phyloP scores from a whole-genome alignment of 2,113 vertebrate species.

The cat (Felis catus) region F.catus_Fca126_mat1.0 CM031413.1:91981001-91981500 shows the following conservation, averaged over 20 bases:
- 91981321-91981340: background rate
- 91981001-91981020: constrained; percentile 9
- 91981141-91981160: background rate
- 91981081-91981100: background rate
- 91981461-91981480: background rate
- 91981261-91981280: background rate
- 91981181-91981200: constrained; percentile 35
- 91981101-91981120: background rate
- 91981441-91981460: background rate
- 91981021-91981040: background rate
- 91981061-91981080: background rate
- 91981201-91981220: constrained; percentile 40
- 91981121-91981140: background rate
- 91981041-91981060: background rate
- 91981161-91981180: background rate
- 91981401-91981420: background rate
- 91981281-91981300: background rate
- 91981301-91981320: background rate
- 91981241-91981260: constrained; percentile 12
- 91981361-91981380: background rate
- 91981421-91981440: background rate
- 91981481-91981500: background rate
- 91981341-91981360: background rate
- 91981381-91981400: background rate
- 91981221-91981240: background rate